phyloP scores from a whole-genome alignment of 2,888 invertebrate genomes.

The Labia minor region DNA sequence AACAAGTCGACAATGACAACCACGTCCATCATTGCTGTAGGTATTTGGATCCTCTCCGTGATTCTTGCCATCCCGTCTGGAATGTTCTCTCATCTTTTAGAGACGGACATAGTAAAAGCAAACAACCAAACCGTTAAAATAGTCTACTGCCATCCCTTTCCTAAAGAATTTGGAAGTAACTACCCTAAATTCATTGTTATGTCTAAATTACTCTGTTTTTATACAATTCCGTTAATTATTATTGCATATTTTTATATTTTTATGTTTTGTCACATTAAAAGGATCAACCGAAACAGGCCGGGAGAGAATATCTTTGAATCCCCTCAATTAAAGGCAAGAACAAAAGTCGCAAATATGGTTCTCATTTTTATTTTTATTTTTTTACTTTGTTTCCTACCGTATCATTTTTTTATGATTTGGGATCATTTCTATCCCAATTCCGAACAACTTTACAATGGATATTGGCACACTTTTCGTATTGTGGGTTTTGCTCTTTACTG shows the following conservation, averaged over 20 bases:
- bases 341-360: conserved; percentile 67
- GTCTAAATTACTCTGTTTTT: conserved; percentile 65
- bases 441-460: conserved; percentile 53
- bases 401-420: conserved; percentile 74
- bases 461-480: conserved; percentile 68
- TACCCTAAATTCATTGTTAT: conserved; percentile 42
- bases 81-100: conserved; percentile 54
- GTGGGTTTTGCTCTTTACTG: conserved; percentile 76
- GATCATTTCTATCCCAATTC: conserved; percentile 65
- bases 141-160: conserved; percentile 56
- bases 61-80: conserved; percentile 69
- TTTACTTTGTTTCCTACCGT: conserved; percentile 75
- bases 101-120: conserved; percentile 28
- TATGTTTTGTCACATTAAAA: conserved; percentile 78
- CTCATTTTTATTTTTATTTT: conserved; percentile 83
- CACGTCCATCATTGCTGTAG: conserved; percentile 51
- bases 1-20: conserved; percentile 38
- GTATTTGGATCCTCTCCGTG: conserved; percentile 72
- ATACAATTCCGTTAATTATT: conserved; percentile 71
- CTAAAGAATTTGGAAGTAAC: conserved; percentile 37
- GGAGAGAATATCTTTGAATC: conserved; percentile 57
- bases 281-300: conserved; percentile 74
- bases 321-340: conserved; percentile 52
- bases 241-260: conserved; percentile 79
- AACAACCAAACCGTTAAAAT: conserved; percentile 25